Base-by-base conservation (phyloP, 2,797 vertebrate genomes). In the Micrastur ruficollis region DNA sequence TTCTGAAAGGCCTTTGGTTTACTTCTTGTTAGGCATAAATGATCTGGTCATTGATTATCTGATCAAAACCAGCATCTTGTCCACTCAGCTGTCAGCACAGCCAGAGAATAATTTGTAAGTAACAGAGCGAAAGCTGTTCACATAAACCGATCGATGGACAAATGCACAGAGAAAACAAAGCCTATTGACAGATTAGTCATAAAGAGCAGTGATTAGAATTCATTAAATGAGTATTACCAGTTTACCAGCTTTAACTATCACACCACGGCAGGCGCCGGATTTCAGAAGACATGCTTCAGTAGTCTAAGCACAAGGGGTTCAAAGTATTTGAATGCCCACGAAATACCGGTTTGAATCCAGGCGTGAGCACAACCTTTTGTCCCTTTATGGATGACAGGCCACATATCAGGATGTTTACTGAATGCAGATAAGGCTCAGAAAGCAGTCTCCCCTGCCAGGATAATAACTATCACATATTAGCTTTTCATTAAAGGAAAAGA, bases 171-270 rank as follows among this genome's bases (percentile, higher is more conserved):
- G 74, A 76, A 78, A 94, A 78, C 22, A 63, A 26, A 27, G 17
- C 32, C 56, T 90, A 80, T 50, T 90, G 81, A 80, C 52, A 95
- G 71, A 87, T 89, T 61, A 95, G 49, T 85, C 56, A 86, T 71
- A 81, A 86, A 91, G 58, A 74, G 22, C 71, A 89, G 46, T 71
- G 21, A 95, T 79, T 87, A 82, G 44, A 87, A 90, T 89, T 89
- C 70, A 82, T 93, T 82, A 92, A 93, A 90, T 67, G 38, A 90
- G 49, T 52, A 73, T 94, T 86, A 94, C 16, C 40, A 67, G 52
- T 74, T 95, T 72, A 91, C 42, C 72, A 78, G 53, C 75, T 91
- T 92, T 90, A 95, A 89, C 81, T 84, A 89, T 81, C 71, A 62
- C 19, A 40, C 31, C 0, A 0, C 36, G 86, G 74, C 81, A 92